Conservation (phyloP, 2,888 invertebrate genomes). For the Drosophila ezoana region DNA sequence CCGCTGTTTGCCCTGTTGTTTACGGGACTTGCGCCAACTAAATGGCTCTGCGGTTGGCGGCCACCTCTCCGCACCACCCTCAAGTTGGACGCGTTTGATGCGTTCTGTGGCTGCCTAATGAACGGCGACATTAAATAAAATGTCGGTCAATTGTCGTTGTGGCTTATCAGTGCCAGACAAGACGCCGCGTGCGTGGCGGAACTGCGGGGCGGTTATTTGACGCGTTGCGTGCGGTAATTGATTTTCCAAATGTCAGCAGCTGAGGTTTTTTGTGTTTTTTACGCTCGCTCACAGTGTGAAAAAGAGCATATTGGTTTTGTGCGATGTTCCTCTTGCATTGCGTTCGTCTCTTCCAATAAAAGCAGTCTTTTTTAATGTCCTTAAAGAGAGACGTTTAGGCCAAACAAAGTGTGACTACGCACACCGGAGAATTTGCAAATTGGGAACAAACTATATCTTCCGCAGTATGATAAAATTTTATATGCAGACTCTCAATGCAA, state of each 20-base stretch:
- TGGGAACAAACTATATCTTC: no score
- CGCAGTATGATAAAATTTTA: no score
- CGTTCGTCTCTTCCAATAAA: no score
- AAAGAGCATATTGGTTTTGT: no score
- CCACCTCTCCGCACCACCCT: not conserved
- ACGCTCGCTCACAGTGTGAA: no score
- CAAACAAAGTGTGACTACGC: no score
- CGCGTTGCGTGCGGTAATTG: slow-evolving; percentile 63
- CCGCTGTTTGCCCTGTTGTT: slow-evolving; percentile 41
- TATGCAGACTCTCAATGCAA: no score
- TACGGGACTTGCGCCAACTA: slow-evolving; percentile 37
- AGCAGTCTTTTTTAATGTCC: no score
- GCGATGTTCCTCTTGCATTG: no score
- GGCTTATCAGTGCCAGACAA: slow-evolving; percentile 66
- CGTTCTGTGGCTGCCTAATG: slow-evolving; percentile 64
- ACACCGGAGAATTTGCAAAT: no score
- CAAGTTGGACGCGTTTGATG: slow-evolving; percentile 9
- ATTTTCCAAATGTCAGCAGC: slow-evolving; percentile 54
- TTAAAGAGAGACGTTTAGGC: no score
- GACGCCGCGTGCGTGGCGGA: slow-evolving; percentile 21
- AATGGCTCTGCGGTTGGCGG: slow-evolving; percentile 62
- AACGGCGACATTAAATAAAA: slow-evolving; percentile 77
- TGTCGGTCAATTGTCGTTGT: slow-evolving; percentile 76
- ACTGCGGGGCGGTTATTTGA: slow-evolving; percentile 3
- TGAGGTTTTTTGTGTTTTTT: slow-evolving; percentile 3